Conservation (phyloP, 1,140 invertebrate species). For the Palaemon carinicauda region DNA sequence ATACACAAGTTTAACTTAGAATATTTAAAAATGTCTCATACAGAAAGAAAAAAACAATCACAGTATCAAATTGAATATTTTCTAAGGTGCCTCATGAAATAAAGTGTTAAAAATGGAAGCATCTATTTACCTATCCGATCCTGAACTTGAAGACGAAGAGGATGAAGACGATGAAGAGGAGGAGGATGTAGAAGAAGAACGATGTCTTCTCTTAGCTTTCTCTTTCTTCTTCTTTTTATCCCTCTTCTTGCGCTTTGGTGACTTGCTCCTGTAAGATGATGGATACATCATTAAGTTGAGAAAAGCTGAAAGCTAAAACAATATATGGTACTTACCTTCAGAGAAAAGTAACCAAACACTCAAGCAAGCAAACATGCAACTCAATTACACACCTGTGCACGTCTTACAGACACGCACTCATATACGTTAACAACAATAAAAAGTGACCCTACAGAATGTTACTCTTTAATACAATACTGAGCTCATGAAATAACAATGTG, state of each 20-base stretch:
- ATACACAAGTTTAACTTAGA: too few species aligned
- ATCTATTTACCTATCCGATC: constrained; percentile 42
- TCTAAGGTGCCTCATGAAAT: neutral
- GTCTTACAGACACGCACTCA: constrained; percentile 23
- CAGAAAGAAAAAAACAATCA: too few species aligned
- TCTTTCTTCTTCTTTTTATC: constrained; percentile 61
- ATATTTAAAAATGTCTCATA: too few species aligned
- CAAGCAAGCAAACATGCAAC: constrained; percentile 24
- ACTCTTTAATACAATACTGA: neutral
- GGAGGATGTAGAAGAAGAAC: constrained; percentile 52
- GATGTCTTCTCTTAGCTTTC: constrained; percentile 49
- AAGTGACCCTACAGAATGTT: constrained; percentile 35
- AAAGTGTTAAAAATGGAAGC: neutral
- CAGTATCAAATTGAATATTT: neutral
- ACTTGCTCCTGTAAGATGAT: constrained; percentile 51
- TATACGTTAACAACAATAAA: constrained; percentile 19
- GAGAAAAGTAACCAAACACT: neutral
- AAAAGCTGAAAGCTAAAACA: neutral
- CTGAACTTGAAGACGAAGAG: constrained; percentile 42
- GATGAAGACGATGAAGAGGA: constrained; percentile 39
- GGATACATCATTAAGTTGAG: neutral
- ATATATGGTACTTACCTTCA: neutral
- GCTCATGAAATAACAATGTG: constrained; percentile 28
- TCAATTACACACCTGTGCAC: constrained; percentile 31
- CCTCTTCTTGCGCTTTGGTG: constrained; percentile 57